These are phyloP conservation scores for Lomographa bimaculata DNA, from an alignment of 2,888 invertebrate species.

Conservation along the genomic window DNA sequence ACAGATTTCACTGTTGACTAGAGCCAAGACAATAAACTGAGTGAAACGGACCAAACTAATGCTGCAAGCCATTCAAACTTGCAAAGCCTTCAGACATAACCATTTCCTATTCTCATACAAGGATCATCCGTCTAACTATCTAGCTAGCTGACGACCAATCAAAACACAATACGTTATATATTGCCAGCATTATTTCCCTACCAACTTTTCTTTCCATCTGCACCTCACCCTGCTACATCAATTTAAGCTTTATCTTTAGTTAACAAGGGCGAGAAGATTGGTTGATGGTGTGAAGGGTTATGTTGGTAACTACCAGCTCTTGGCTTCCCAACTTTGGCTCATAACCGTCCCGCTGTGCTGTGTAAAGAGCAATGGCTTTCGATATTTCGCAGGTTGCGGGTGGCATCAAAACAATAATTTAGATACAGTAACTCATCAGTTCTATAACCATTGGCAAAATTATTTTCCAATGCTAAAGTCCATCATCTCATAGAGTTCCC, in stretches of 20 bases:
- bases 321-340: slow-evolving; percentile 37
- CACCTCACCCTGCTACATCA: neutral
- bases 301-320: slow-evolving; percentile 26
- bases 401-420: slow-evolving; percentile 27
- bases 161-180: slow-evolving; percentile 82
- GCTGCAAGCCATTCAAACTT: slow-evolving; percentile 66
- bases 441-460: neutral
- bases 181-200: slow-evolving; percentile 44
- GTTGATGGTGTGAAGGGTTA: slow-evolving; percentile 1
- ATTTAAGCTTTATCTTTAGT: slow-evolving; percentile 11
- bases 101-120: slow-evolving; percentile 68
- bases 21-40: slow-evolving; percentile 60
- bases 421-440: neutral
- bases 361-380: slow-evolving; percentile 36
- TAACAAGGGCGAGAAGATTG: slow-evolving; percentile 2
- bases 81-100: slow-evolving; percentile 67
- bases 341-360: slow-evolving; percentile 40
- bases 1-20: slow-evolving; percentile 51
- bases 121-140: slow-evolving; percentile 67
- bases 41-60: slow-evolving; percentile 60
- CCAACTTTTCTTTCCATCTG: slow-evolving; percentile 16
- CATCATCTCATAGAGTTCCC: slow-evolving; percentile 52
- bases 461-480: slow-evolving; percentile 49
- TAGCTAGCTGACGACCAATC: slow-evolving; percentile 67
- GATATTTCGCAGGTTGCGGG: slow-evolving; percentile 31